Evolutionary conservation across 2,113 vertebrate species (phyloP).

Genomic region (Ailurus styani): DNA sequence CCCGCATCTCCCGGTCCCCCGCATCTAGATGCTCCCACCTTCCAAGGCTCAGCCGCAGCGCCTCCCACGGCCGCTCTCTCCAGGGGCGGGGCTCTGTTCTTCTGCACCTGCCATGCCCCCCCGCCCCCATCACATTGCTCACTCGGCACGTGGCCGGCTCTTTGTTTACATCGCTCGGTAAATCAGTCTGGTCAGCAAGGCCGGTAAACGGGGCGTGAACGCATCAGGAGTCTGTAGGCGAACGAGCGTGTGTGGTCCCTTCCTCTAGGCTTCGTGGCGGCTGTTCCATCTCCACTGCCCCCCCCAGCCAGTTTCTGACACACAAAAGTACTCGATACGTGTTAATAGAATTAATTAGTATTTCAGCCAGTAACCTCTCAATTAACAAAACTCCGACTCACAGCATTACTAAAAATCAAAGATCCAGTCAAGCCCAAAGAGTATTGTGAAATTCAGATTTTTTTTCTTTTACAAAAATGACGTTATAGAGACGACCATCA

Average conservation of each 20-base stretch:
- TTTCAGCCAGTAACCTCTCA: not conserved
- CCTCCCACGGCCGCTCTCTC: rapidly evolving
- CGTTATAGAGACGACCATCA: not conserved
- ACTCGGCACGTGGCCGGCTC: not conserved
- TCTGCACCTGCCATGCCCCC: not conserved
- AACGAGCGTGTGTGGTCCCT: rapidly evolving
- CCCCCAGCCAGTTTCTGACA: rapidly evolving
- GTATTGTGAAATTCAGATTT: not conserved
- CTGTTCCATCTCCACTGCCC: rapidly evolving
- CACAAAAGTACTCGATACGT: rapidly evolving
- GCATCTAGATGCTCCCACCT: rapidly evolving
- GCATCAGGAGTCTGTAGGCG: rapidly evolving
- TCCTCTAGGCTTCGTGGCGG: rapidly evolving
- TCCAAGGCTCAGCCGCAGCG: rapidly evolving
- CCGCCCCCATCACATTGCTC: not conserved
- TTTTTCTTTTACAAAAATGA: not conserved
- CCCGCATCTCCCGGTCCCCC: rapidly evolving
- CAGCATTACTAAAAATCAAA: not conserved
- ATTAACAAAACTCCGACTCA: not conserved
- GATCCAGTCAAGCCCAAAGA: not conserved
- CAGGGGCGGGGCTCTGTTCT: rapidly evolving
- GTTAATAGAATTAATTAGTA: not conserved
- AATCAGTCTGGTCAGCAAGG: not conserved
- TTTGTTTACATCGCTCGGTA: rapidly evolving
- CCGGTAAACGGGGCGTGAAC: rapidly evolving